These are phyloP conservation scores for Megalurothrips usitatus DNA, from an alignment of 2,888 invertebrate genomes.

Conservation along the genomic window DNA sequence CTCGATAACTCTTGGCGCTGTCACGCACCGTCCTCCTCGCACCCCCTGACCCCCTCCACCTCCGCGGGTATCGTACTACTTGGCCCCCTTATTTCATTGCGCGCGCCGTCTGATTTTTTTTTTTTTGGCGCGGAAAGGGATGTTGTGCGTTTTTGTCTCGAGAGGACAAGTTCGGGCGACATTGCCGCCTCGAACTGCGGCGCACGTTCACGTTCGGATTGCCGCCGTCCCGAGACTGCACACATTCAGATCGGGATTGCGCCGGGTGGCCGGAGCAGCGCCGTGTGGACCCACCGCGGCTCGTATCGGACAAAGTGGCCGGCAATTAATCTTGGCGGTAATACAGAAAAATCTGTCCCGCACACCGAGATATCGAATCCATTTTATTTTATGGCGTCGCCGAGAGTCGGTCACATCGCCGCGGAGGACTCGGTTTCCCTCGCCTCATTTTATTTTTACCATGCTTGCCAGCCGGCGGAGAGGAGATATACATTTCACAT, in stretches of 20 bases:
- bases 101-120: too few relatives aligned
- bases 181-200: too few relatives aligned
- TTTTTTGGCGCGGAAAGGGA: too few relatives aligned
- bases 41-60: too few relatives aligned
- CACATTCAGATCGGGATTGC: constrained; percentile 3
- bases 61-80: too few relatives aligned
- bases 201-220: too few relatives aligned
- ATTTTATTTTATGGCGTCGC: constrained; percentile 13
- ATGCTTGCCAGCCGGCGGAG: background rate
- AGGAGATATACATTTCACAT: constrained; percentile 27
- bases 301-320: background rate
- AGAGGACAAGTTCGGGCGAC: too few relatives aligned
- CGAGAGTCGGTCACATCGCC: background rate
- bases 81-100: too few relatives aligned
- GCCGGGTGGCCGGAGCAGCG: background rate
- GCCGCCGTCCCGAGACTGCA: background rate
- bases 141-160: too few relatives aligned
- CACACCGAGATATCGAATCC: constrained; percentile 24
- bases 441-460: background rate
- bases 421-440: background rate
- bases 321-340: background rate
- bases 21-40: too few relatives aligned
- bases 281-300: constrained; percentile 2
- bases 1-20: constrained; percentile 7
- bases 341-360: constrained; percentile 14